Evolutionary conservation across 1,140 invertebrate species (phyloP), one percentile per base, ranked within the genome.

Genomic region (Pygmarrhopalites habei): DNA sequence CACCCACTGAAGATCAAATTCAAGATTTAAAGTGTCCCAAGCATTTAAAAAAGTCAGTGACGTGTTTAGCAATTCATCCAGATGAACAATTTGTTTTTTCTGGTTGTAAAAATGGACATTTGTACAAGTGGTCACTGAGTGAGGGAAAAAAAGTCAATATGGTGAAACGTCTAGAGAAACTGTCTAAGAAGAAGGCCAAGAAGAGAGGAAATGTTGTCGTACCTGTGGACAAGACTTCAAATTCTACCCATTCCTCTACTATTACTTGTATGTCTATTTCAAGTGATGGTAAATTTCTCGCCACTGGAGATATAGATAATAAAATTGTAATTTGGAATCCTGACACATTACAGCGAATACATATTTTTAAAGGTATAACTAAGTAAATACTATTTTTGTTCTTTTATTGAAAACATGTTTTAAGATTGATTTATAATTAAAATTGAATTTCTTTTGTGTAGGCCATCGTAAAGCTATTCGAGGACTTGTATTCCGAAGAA

Each of bases 251-350:
- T 79, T 80, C 75, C 57, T 74, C 78, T 60, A 75, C 82, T 63
- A 80, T 93, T 19, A 78, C 83, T 28, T 79, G 82, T 47, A 72
- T 98, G 57, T 88, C 92, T 12, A 77, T 96, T 46, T 89, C 92
- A 19, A 82, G 83, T 39, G 92, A 96, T 79, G 80, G 79, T 61
- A 91, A 90, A 80, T 95, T 83, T 79, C 79, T 98, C 75, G 86
- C 85, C 74, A 77, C 88, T 47, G 90, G 91, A 43, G 89, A 92
- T 75, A 77, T 81, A 62, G 83, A 85, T 58, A 84, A 83, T 59
- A 76, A 86, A 65, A 88, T 97, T 58, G 83, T 87, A 71, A 83
- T 98, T 43, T 93, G 92, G 87, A 83, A 91, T 75, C 84, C 88
- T 7, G 78, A 82, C 7, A 85, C 82, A 51, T 79, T 95, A 65